Base-by-base conservation (phyloP, 2,113 vertebrate species). In the Phyllopteryx taeniolatus region DNA sequence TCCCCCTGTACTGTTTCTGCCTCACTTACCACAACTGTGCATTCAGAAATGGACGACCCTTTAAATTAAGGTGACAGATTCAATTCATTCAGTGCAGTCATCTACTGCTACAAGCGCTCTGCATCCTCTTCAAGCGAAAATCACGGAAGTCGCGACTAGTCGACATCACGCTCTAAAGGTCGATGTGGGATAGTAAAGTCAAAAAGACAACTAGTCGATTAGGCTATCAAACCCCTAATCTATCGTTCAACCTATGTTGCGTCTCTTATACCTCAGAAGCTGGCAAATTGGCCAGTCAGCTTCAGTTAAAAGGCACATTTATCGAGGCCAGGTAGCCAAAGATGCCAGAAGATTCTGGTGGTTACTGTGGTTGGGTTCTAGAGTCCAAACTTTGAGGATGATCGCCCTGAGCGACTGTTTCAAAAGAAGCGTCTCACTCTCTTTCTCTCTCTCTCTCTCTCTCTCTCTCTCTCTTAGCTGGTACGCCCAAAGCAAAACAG, bases 401-500 rank as follows among this genome's bases (percentile, higher is more conserved):
- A 10, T 17, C 59, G 33, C 33, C 15, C 33, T 19, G 31, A 39
- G 59, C 59, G 60, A 67, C 47, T 27, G 15, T 74, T 60, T 35
- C 0, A 4, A 72, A 61, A 70, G 56, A 75, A 4, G 42, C 12
- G 10, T 22, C 20, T 44, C 42, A 14, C 8, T n/a, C 35, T 43
- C 27, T 31, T 12, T 60, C 31, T 17, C 31, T 15, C 17, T 22
- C 20, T 56, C n/a, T 60, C 33, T 27, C 27, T 27, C 35, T 39
- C 35, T 39, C 35, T 39, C 35, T 3, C 35, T 39, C 35, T 3
- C 17, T 61, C n/a, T 27, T 67, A 63, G 9, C 53, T 43, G 33
- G 53, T 33, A 20, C 19, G 13, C 49, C 64, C 64, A 75, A 88
- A 77, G 15, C 75, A 72, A 78, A 83, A 80, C 76, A 73, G 51